Base-by-base conservation (phyloP, 30 jellyfish, hydroid and myxozoan genomes). In the Turritopsis rubra region DNA sequence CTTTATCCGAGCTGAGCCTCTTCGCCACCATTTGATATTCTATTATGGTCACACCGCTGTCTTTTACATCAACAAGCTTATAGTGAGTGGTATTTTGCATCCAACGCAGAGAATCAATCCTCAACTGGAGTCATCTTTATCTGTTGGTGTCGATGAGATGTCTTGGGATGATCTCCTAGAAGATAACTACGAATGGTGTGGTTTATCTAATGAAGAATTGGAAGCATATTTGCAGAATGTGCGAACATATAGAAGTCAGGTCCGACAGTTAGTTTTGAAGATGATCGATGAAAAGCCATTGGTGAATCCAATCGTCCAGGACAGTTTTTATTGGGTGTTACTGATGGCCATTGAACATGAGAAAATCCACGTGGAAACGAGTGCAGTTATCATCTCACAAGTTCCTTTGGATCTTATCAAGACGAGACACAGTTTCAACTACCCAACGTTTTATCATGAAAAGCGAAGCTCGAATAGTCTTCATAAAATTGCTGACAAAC, bases 301-400 rank as follows among this genome's bases (percentile, higher is more conserved):
- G 52, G 53, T 25, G 27, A 19, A 1, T 18, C 87, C 87, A 13
- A 65, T 80, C 65, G 41, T 21, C 29, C 87, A 30, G 16, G 79
- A 41, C 1, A 52, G 66, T 23, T 65, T 80, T 28, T 31, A 53
- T 29, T 80, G 87, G 87, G 65, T 80, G 29, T 8, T 80, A 27
- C 16, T 80, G 28, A 80, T 80, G 87, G 87, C 84, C 18, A 80
- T 52, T 23, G 87, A 80, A n/a, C 87, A 80, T 29, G 87, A 80
- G 79, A 80, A 80, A 52, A 80, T 80, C 16, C 87, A 80, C 29
- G 31, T 80, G 13, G 87, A 80, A 26, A 80, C 87, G 21, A 80
- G 87, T 80, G 87, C 87, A 17, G 87, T 80, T 5, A 80, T 80
- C 83, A 80, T 80, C 65, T 80, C 87, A n/a, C 87, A 80, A 52